These are phyloP conservation scores for Andricus grossulariae DNA, from an alignment of 1,140 invertebrate genomes.

Conservation along the genomic window DNA sequence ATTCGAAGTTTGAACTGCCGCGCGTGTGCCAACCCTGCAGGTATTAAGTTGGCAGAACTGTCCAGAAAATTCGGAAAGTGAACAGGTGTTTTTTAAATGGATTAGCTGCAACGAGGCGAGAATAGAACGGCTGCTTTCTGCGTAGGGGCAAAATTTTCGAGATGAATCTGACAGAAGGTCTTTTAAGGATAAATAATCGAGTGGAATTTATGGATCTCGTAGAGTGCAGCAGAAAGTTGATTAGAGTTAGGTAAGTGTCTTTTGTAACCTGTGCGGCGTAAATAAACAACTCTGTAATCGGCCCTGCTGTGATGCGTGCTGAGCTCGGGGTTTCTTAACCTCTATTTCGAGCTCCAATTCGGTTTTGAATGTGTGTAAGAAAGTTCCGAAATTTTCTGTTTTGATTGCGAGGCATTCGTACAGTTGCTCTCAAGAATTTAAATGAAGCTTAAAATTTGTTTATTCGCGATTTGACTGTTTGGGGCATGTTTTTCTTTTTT, in stretches of 20 bases:
- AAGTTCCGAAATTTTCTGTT: too few species aligned
- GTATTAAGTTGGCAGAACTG: slow-evolving; percentile 75
- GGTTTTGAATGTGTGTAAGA: too few species aligned
- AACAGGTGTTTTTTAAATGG: slow-evolving; percentile 82
- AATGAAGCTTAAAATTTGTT: too few species aligned
- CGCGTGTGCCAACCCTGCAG: slow-evolving; percentile 41
- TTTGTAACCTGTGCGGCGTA: neutral
- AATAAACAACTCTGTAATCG: neutral
- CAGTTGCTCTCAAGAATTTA: too few species aligned
- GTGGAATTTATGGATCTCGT: neutral
- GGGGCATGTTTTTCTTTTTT: too few species aligned
- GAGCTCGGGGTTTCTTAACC: neutral
- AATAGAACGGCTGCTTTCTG: slow-evolving; percentile 27
- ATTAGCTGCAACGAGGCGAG: slow-evolving; percentile 68
- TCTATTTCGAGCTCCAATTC: too few species aligned
- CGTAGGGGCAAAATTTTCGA: neutral
- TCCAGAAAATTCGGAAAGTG: slow-evolving; percentile 79
- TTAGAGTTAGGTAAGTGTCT: neutral
- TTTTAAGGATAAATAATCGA: neutral
- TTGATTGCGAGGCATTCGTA: too few species aligned
- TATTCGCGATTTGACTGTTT: too few species aligned
- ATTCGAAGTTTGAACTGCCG: slow-evolving; percentile 48
- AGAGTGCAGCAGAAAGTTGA: neutral
- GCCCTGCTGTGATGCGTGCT: neutral
- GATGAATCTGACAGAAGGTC: neutral